These are phyloP conservation scores for Tamias sibiricus DNA, from an alignment of 2,113 vertebrate genomes.

Conservation along the genomic window DNA sequence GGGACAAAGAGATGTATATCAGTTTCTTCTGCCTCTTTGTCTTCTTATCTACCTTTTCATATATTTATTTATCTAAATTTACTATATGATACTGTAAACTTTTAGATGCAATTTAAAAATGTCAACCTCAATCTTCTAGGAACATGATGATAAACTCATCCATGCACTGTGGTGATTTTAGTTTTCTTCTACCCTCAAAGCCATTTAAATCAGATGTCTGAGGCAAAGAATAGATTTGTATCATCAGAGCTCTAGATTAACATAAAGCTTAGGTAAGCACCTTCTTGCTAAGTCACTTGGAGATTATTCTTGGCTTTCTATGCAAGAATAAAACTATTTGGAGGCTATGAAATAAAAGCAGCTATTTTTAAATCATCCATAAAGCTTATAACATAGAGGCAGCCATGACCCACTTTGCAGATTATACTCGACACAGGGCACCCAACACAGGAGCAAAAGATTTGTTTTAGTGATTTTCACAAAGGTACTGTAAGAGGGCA, in stretches of 20 bases:
- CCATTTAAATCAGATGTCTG: conserved; percentile 24
- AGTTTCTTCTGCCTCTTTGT: not conserved
- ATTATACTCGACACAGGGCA: too few species aligned
- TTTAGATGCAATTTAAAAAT: conserved; percentile 45
- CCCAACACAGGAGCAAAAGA: not conserved
- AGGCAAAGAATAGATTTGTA: conserved; percentile 49
- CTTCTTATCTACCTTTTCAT: not conserved
- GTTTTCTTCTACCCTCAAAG: conserved; percentile 10
- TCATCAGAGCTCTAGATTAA: not conserved
- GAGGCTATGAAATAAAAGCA: not conserved
- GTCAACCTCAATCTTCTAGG: not conserved
- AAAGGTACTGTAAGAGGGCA: not conserved
- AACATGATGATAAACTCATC: conserved; percentile 18
- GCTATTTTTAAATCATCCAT: conserved; percentile 39
- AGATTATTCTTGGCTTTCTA: conserved; percentile 7
- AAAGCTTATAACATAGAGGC: not conserved
- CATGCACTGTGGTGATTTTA: not conserved
- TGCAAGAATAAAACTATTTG: not conserved
- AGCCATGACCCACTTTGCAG: not conserved
- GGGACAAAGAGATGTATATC: not conserved
- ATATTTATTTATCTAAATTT: not conserved
- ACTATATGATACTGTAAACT: not conserved
- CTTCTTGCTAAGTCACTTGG: not conserved
- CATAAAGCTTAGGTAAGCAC: conserved; percentile 27
- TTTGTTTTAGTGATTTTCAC: conserved; percentile 20